Percentiles rank a stretch among this genome's conserved stretches.
Evolutionary conservation across 1,140 invertebrate species (phyloP).

Genomic region (Leptinotarsa defecta): DNA sequence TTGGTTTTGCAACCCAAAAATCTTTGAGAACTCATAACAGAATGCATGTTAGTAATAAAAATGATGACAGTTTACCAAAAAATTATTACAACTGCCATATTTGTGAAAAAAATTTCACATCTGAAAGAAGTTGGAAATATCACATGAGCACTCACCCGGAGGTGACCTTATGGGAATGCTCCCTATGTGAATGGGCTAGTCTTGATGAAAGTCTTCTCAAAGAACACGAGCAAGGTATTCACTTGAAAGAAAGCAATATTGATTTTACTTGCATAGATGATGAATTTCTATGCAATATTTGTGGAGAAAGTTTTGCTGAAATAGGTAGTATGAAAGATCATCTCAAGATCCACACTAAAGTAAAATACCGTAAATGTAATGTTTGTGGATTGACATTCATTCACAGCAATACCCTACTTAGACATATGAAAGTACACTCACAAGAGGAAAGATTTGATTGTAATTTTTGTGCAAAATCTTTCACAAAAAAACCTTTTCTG

Average conservation of each 20-base stretch:
- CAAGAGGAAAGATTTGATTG: neutral
- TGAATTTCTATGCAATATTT: neutral
- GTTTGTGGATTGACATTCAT: neutral
- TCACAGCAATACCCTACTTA: neutral
- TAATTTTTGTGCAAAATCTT: neutral
- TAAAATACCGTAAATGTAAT: neutral
- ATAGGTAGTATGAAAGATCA: neutral
- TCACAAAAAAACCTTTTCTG: neutral
- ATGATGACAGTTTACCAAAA: neutral
- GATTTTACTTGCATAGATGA: neutral
- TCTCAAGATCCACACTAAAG: neutral
- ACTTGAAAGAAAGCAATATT: neutral
- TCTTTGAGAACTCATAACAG: neutral
- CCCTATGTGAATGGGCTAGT: neutral
- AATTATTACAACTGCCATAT: neutral
- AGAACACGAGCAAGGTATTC: neutral
- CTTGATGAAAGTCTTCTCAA: neutral
- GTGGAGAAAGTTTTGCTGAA: neutral
- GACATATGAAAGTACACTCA: neutral
- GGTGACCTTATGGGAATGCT: neutral
- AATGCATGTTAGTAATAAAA: neutral
- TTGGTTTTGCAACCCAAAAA: neutral
- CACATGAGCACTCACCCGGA: constrained; percentile 5
- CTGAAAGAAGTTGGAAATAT: constrained; percentile 5
- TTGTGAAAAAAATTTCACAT: neutral